These are phyloP conservation scores for Microplitis deprimator DNA, from an alignment of 2,888 invertebrate species.

Conservation along the genomic window DNA sequence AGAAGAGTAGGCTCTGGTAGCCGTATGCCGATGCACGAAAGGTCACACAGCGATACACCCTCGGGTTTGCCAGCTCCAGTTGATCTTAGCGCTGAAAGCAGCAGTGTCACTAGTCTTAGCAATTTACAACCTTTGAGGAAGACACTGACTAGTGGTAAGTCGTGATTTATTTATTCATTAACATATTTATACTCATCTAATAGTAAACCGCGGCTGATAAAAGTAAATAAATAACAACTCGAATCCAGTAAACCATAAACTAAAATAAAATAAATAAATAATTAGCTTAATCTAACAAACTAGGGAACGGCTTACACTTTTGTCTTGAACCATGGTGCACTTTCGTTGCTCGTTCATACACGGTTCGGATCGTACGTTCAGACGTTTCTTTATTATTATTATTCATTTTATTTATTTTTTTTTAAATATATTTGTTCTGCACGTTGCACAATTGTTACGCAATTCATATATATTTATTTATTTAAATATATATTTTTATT, in stretches of 20 bases:
- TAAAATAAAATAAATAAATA: not conserved
- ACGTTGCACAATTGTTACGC: slow-evolving; percentile 70
- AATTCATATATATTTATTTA: slow-evolving; percentile 51
- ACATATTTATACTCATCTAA: slow-evolving; percentile 19
- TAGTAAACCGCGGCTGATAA: slow-evolving; percentile 25
- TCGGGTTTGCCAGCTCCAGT: slow-evolving; percentile 85
- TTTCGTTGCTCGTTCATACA: slow-evolving; percentile 54
- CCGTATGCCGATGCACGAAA: slow-evolving; percentile 81
- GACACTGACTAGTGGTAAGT: slow-evolving; percentile 81
- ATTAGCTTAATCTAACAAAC: slow-evolving; percentile 5
- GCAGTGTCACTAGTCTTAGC: slow-evolving; percentile 93
- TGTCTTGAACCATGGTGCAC: slow-evolving; percentile 56
- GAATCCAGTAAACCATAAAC: not conserved
- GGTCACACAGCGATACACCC: slow-evolving; percentile 91
- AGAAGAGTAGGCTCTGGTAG: slow-evolving; percentile 74
- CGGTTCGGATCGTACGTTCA: slow-evolving; percentile 45
- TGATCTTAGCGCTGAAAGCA: slow-evolving; percentile 93
- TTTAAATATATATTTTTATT: slow-evolving; percentile 10
- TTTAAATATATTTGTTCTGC: slow-evolving; percentile 55
- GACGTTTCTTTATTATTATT: slow-evolving; percentile 40
- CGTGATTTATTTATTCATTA: slow-evolving; percentile 31
- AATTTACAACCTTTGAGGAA: slow-evolving; percentile 88
- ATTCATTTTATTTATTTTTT: slow-evolving; percentile 31
- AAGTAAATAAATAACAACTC: too few relatives aligned
- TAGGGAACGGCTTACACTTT: slow-evolving; percentile 50